phyloP scores from a whole-genome alignment of 1,140 invertebrate genomes.

The Drosophila kepulauana region DNA sequence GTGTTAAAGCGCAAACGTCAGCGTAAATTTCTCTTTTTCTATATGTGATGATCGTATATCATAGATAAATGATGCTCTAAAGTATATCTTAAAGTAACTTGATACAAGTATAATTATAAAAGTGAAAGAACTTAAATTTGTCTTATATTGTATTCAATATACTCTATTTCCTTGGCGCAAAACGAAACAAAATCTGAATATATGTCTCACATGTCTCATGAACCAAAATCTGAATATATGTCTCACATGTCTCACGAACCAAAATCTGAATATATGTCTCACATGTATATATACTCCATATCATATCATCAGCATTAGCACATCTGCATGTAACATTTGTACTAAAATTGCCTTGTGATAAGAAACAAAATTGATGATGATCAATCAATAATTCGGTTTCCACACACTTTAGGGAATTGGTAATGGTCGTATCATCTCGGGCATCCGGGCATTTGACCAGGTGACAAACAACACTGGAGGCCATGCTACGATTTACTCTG shows the following conservation, averaged over 20 bases:
- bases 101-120: too few species aligned
- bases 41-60: too few species aligned
- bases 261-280: not conserved
- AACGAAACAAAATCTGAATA: not conserved
- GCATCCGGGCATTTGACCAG: conserved; percentile 86
- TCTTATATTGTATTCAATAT: too few species aligned
- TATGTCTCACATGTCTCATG: not conserved
- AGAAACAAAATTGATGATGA: not conserved
- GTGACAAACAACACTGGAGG: conserved; percentile 86
- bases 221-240: too few species aligned
- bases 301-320: conserved; percentile 3
- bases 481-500: conserved; percentile 83
- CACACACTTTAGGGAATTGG: conserved; percentile 65
- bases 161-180: too few species aligned
- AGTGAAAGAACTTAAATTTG: too few species aligned
- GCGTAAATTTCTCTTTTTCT: too few species aligned
- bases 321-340: conserved; percentile 9
- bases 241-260: not conserved
- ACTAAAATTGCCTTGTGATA: not conserved
- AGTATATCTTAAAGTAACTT: too few species aligned
- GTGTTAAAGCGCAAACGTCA: too few species aligned
- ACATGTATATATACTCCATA: not conserved
- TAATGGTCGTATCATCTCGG: conserved; percentile 85
- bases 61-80: too few species aligned
- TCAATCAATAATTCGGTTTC: conserved; percentile 31